Evolutionary conservation across 1,140 invertebrate genomes (phyloP).

Genomic region (Brachionus angularis): DNA sequence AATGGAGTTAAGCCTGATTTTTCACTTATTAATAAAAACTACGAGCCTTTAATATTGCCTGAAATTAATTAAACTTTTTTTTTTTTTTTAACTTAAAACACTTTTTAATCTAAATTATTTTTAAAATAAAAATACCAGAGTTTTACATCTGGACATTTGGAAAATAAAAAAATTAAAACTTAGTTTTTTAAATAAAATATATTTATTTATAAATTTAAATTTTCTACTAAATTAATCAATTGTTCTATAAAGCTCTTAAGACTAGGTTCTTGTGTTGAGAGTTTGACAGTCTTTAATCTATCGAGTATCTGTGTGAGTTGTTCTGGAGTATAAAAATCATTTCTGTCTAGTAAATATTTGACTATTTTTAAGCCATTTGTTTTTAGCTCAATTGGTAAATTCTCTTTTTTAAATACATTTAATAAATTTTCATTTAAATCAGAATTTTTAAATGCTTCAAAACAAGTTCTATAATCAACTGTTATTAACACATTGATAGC

Average conservation of each 20-base stretch:
- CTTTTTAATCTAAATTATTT: slow-evolving; percentile 13
- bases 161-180: not conserved
- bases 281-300: no score
- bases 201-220: no score
- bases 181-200: no score
- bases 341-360: slow-evolving; percentile 16
- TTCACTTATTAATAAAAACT: not conserved
- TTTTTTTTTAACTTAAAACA: slow-evolving; percentile 2
- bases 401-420: slow-evolving; percentile 21
- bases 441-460: not conserved
- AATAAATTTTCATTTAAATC: not conserved
- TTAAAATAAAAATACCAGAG: slow-evolving; percentile 11
- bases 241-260: no score
- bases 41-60: slow-evolving; percentile 32
- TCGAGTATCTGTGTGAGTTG: no score
- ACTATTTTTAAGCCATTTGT: slow-evolving; percentile 6
- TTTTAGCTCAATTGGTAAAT: not conserved
- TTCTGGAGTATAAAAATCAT: slow-evolving; percentile 15
- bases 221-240: slow-evolving; percentile 15
- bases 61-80: slow-evolving; percentile 36
- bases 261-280: no score
- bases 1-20: slow-evolving; percentile 10
- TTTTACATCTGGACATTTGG: not conserved
- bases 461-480: slow-evolving; percentile 1
- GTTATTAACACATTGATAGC: slow-evolving; percentile 8